These are phyloP conservation scores for Porites evermanni DNA, from an alignment of 92 coral and sea anemone genomes.

Conservation along the genomic window DNA sequence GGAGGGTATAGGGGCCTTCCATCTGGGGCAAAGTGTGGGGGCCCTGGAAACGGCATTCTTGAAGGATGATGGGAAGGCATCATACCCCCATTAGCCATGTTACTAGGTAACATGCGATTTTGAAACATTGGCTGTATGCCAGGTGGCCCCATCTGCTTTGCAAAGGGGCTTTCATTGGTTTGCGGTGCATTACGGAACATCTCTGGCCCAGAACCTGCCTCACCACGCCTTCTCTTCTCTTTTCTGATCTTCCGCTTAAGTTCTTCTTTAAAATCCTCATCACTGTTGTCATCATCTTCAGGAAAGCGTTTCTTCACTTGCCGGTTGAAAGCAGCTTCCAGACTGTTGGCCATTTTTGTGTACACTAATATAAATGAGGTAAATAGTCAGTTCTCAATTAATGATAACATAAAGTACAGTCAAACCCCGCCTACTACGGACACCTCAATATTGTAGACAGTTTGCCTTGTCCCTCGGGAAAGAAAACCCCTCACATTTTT, in stretches of 20 bases:
- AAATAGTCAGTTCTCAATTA: background rate
- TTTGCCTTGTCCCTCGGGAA: too few species aligned
- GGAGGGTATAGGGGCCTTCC: constrained; percentile 89
- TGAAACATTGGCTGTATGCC: constrained; percentile 57
- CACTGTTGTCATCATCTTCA: constrained; percentile 96
- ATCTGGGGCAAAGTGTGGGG: constrained; percentile 82
- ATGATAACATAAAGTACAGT: background rate
- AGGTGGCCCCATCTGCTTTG: constrained; percentile 23
- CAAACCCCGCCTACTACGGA: background rate
- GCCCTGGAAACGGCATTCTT: constrained; percentile 71
- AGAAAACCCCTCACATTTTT: too few species aligned
- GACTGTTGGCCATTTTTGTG: constrained; percentile 95
- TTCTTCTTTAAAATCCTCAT: constrained; percentile 98
- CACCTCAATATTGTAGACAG: too few species aligned
- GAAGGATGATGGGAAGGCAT: constrained; percentile 70
- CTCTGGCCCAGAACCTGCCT: background rate
- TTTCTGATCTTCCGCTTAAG: constrained; percentile 80
- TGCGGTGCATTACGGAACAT: background rate
- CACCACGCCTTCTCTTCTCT: constrained; percentile 59
- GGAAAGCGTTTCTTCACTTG: constrained; percentile 98
- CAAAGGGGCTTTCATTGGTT: constrained; percentile 11
- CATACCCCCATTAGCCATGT: constrained; percentile 79
- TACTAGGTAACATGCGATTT: constrained; percentile 62
- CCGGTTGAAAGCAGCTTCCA: constrained; percentile 92
- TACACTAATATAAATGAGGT: constrained; percentile 67